Evolutionary conservation across 2,113 vertebrate genomes (phyloP).

Genomic region (Ctenomys sociabilis): DNA sequence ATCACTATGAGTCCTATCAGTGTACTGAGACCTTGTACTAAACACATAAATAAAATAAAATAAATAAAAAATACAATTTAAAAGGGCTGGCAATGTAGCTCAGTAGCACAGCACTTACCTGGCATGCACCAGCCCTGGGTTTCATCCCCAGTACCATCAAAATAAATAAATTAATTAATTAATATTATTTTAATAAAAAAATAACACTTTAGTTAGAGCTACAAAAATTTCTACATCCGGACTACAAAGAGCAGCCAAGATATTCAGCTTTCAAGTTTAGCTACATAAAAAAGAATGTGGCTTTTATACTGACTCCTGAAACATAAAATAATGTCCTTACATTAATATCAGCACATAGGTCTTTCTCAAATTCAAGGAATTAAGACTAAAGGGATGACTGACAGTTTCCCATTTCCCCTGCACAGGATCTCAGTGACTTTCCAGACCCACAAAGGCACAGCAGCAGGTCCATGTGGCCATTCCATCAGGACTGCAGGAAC

Average conservation of each 20-base stretch:
- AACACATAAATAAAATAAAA: too few relatives aligned
- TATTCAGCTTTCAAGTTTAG: background rate
- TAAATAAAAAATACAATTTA: background rate
- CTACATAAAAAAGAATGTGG: background rate
- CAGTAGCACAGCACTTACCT: background rate
- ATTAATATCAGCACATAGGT: background rate
- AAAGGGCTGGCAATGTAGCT: background rate
- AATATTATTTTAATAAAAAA: background rate
- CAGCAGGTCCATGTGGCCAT: background rate
- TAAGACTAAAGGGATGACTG: background rate
- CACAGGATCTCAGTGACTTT: background rate
- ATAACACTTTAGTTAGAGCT: background rate
- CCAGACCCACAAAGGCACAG: background rate
- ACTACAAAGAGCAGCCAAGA: background rate
- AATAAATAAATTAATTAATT: background rate
- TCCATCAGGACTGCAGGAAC: background rate
- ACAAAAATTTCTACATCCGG: slow-evolving; percentile 29
- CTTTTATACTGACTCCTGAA: background rate
- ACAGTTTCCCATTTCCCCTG: background rate
- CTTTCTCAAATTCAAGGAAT: slow-evolving; percentile 52
- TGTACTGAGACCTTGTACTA: too few relatives aligned
- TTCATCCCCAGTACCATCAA: background rate
- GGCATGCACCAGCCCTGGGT: background rate
- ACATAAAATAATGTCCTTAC: background rate
- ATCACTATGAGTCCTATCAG: too few relatives aligned